Conservation (phyloP, 1,140 invertebrate species). For the Octopus bimaculoides region DNA sequence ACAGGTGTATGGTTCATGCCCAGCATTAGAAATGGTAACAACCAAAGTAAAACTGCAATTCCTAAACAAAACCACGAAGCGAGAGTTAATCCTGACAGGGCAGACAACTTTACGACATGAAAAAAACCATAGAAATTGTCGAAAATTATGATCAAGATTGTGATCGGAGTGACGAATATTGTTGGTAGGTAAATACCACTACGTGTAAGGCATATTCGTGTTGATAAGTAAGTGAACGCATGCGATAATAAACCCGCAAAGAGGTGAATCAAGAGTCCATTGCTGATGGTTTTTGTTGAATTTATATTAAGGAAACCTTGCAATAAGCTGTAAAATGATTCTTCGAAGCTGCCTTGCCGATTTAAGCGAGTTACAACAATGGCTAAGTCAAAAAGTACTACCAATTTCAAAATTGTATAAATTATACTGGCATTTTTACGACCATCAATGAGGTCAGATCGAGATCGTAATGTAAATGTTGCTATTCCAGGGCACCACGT, state of each 20-base stretch:
- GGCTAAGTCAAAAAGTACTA: background rate
- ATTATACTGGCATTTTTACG: background rate
- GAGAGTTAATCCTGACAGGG: background rate
- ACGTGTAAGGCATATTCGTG: background rate
- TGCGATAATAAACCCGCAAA: background rate
- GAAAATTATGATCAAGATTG: background rate
- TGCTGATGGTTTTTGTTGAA: background rate
- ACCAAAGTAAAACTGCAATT: conserved; percentile 19
- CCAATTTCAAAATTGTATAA: conserved; percentile 9
- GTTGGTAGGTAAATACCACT: conserved; percentile 5
- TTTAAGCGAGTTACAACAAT: background rate
- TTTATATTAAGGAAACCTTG: background rate
- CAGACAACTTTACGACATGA: background rate
- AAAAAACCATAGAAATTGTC: background rate
- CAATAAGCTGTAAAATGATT: background rate
- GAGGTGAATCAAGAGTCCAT: background rate
- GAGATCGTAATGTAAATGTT: background rate
- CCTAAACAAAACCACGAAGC: conserved; percentile 1
- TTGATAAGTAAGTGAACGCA: background rate
- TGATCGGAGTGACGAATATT: conserved; percentile 6
- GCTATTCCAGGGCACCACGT: conserved; percentile 19
- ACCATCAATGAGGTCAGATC: background rate
- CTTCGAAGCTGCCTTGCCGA: background rate
- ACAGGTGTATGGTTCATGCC: no score
- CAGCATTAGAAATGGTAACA: conserved; percentile 21